These are phyloP conservation scores for Platyscapa corneri DNA, from an alignment of 1,140 invertebrate species.

Conservation along the genomic window DNA sequence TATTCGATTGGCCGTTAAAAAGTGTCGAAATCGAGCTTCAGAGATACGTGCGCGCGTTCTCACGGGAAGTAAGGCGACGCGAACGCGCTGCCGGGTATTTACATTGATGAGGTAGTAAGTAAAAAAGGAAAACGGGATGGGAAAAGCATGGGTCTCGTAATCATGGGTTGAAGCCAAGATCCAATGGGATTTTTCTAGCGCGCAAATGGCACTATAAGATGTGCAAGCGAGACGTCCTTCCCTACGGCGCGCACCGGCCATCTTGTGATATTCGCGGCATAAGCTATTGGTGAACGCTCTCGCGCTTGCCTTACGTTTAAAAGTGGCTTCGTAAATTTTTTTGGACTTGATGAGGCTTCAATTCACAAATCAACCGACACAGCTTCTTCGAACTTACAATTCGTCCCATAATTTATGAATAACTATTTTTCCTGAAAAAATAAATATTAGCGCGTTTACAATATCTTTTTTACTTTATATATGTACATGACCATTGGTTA, in stretches of 20 bases:
- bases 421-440: no score
- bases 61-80: neutral
- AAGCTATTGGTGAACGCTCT: constrained; percentile 53
- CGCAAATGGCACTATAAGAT: constrained; percentile 13
- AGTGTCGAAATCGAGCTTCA: constrained; percentile 32
- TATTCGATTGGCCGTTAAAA: constrained; percentile 7
- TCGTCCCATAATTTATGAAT: neutral
- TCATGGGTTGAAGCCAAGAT: neutral
- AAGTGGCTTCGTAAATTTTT: constrained; percentile 34
- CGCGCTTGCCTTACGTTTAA: constrained; percentile 32
- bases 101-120: constrained; percentile 1
- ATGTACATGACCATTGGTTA: no score
- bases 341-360: neutral
- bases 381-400: neutral
- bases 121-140: neutral
- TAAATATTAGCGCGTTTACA: no score
- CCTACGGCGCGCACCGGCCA: neutral
- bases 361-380: neutral
- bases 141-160: neutral
- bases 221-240: neutral
- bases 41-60: constrained; percentile 22
- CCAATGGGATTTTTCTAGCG: constrained; percentile 7
- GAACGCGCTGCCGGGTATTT: neutral
- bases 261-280: constrained; percentile 41
- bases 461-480: no score